A percentile compares a stretch with the other conserved stretches of the same genome.
Evolutionary conservation across 1,140 invertebrate genomes (phyloP).

Genomic region (Drosophila bipectinata): DNA sequence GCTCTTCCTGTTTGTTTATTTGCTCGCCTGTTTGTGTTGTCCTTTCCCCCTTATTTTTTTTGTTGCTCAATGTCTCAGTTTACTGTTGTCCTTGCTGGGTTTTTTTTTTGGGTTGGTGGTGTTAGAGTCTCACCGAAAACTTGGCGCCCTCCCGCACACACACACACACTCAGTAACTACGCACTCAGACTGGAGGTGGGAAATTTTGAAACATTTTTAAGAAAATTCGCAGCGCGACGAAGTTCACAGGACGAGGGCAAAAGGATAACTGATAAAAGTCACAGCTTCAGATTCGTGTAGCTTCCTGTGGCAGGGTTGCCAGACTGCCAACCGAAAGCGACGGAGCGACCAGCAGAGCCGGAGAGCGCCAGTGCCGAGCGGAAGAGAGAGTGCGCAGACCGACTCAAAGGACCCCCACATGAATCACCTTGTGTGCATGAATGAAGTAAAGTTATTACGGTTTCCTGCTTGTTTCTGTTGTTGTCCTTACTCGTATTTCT

Average conservation of each 20-base stretch:
- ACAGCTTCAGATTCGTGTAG: conserved; percentile 2
- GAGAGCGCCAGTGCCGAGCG: neutral
- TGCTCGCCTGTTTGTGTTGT: conserved; percentile 19
- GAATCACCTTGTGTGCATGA: conserved; percentile 58
- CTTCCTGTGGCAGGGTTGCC: conserved; percentile 46
- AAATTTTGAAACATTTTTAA: conserved; percentile 13
- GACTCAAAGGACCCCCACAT: neutral
- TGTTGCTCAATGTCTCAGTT: conserved; percentile 38
- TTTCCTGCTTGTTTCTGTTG: conserved; percentile 16
- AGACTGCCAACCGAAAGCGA: neutral
- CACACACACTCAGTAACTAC: conserved; percentile 11
- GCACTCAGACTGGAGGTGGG: conserved; percentile 16
- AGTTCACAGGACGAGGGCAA: conserved; percentile 50
- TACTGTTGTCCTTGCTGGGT: conserved; percentile 27
- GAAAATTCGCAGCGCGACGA: conserved; percentile 45
- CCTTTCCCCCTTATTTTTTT: conserved; percentile 18
- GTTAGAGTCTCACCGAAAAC: conserved; percentile 60
- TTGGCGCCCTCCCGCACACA: conserved; percentile 64
- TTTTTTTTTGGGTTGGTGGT: conserved; percentile 32
- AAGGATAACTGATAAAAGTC: conserved; percentile 69
- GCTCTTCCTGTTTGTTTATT: conserved; percentile 13
- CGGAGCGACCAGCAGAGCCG: neutral
- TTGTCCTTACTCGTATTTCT: conserved; percentile 6
- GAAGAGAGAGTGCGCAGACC: conserved; percentile 17
- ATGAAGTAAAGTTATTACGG: conserved; percentile 60